A percentile compares a stretch with the other conserved stretches of the same genome.
These are phyloP conservation scores for Gari tellinella DNA, from an alignment of 2,888 invertebrate genomes.

Conservation along the genomic window DNA sequence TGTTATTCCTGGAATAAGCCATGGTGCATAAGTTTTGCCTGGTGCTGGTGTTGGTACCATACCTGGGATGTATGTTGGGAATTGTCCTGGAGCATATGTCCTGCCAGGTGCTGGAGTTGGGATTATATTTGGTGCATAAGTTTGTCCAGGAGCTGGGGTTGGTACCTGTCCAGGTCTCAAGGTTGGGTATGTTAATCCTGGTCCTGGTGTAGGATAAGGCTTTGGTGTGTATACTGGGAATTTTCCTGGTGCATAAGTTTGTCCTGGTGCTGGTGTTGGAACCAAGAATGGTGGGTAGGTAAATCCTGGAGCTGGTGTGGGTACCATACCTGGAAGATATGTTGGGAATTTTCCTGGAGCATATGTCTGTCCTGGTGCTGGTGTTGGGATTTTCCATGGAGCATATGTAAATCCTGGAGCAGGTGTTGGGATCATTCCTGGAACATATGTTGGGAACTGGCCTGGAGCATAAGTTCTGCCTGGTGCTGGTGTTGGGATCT, in stretches of 20 bases:
- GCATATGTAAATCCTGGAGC: constrained; percentile 61
- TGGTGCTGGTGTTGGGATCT: constrained; percentile 51
- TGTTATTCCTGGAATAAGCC: constrained; percentile 53
- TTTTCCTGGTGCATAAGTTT: constrained; percentile 51
- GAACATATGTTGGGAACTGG: constrained; percentile 38
- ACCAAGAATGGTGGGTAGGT: constrained; percentile 60
- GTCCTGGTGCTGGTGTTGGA: constrained; percentile 58
- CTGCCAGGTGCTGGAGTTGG: constrained; percentile 48
- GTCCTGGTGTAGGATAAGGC: constrained; percentile 52
- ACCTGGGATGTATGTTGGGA: constrained; percentile 58
- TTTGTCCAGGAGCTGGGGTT: constrained; percentile 49
- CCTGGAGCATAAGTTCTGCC: constrained; percentile 52
- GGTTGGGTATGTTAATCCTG: constrained; percentile 55
- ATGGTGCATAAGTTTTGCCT: constrained; percentile 47
- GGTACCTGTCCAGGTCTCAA: constrained; percentile 53
- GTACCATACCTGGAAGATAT: constrained; percentile 60
- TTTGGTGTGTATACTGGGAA: constrained; percentile 61
- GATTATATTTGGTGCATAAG: constrained; percentile 46
- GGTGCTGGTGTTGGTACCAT: constrained; percentile 56
- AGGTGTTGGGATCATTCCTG: constrained; percentile 57
- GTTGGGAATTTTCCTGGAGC: constrained; percentile 58
- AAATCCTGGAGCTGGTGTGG: constrained; percentile 61
- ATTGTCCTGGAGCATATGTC: constrained; percentile 47
- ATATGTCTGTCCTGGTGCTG: constrained; percentile 62
- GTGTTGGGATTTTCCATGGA: constrained; percentile 56